phyloP scores from a whole-genome alignment of 2,113 vertebrate genomes.

The Calidris pygmaea region DNA sequence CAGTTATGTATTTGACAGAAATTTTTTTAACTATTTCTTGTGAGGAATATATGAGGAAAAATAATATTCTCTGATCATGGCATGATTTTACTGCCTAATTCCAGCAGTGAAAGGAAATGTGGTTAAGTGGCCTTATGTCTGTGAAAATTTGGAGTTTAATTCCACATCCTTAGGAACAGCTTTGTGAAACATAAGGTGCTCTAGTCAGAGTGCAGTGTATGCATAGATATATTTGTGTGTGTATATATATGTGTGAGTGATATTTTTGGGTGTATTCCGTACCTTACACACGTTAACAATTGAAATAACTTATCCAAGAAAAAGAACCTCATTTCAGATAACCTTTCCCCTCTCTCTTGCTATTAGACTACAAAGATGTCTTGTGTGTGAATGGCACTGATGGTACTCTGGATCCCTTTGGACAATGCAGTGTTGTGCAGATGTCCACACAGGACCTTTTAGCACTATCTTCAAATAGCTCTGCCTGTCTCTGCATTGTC shows the following conservation, averaged over 20 bases:
- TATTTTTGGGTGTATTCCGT: neutral
- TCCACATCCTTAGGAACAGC: neutral
- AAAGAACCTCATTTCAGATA: neutral
- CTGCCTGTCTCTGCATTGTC: neutral
- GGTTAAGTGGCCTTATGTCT: neutral
- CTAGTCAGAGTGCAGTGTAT: neutral
- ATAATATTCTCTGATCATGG: neutral
- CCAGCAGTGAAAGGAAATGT: neutral
- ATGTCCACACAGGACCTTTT: neutral
- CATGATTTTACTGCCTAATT: neutral
- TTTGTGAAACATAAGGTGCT: neutral
- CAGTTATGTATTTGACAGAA: neutral
- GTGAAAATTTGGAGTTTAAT: neutral
- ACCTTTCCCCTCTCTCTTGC: neutral
- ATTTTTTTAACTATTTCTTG: neutral
- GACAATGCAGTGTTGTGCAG: constrained; percentile 1
- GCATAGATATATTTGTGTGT: neutral
- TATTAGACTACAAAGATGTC: neutral
- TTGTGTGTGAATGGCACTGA: neutral
- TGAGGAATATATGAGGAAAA: neutral
- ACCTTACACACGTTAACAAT: neutral
- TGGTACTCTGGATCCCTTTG: neutral
- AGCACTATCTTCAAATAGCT: neutral
- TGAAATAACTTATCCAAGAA: neutral
- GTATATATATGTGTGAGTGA: neutral